Conservation (phyloP, 2,888 invertebrate species). For the Pyrrhia umbra region DNA sequence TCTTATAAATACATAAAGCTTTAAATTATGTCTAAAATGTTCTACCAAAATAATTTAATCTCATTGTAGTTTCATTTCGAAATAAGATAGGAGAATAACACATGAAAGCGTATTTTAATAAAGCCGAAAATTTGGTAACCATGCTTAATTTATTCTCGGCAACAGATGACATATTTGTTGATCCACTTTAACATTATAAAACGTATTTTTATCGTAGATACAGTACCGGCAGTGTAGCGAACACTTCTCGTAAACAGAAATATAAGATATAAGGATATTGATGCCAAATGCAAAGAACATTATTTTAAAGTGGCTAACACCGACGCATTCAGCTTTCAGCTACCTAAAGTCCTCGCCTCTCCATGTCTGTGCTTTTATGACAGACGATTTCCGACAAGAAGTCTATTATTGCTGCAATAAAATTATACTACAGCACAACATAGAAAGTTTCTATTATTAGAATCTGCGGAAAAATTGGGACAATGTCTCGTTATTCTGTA, state of each 20-base stretch:
- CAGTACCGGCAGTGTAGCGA: constrained; percentile 2
- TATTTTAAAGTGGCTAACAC: constrained; percentile 21
- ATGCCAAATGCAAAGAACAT: constrained; percentile 29
- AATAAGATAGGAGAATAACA: constrained; percentile 1
- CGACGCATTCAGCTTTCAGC: constrained; percentile 16
- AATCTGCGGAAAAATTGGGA: constrained; percentile 37
- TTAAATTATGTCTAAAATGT: no score
- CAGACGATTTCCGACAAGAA: constrained; percentile 35
- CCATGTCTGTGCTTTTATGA: constrained; percentile 46
- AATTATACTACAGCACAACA: constrained; percentile 35
- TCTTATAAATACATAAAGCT: no score
- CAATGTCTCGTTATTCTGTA: constrained; percentile 35
- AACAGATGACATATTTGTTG: background rate
- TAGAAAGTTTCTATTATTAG: constrained; percentile 47
- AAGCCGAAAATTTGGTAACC: constrained; percentile 6
- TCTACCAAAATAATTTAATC: background rate
- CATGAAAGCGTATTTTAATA: constrained; percentile 1
- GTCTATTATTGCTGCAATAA: constrained; percentile 53
- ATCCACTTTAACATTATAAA: constrained; percentile 12
- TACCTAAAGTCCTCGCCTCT: constrained; percentile 31
- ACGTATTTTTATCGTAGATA: constrained; percentile 1
- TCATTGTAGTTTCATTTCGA: background rate
- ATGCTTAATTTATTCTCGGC: background rate
- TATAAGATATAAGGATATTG: constrained; percentile 33
- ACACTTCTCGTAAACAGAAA: constrained; percentile 18